phyloP scores from a whole-genome alignment of 2,888 invertebrate genomes.

The Xestobium rufovillosum region DNA sequence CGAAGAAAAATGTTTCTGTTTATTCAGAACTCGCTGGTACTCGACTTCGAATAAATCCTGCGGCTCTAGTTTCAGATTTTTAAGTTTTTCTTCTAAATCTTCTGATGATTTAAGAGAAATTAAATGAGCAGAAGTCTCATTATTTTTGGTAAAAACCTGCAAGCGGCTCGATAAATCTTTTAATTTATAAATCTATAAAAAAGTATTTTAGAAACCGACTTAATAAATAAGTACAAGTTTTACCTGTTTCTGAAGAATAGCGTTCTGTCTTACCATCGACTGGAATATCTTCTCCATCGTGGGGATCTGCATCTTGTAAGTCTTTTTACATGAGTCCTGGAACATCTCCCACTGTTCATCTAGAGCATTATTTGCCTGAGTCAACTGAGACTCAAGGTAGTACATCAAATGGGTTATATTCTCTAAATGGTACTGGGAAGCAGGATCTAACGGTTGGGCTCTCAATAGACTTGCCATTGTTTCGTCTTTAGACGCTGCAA shows the following conservation, averaged over 20 bases:
- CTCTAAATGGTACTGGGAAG: slow-evolving; percentile 58
- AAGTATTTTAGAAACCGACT: not conserved
- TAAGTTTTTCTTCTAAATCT: slow-evolving; percentile 41
- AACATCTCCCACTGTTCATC: slow-evolving; percentile 71
- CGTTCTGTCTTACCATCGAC: slow-evolving; percentile 66
- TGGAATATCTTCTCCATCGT: slow-evolving; percentile 72
- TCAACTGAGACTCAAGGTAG: slow-evolving; percentile 68
- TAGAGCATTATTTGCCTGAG: slow-evolving; percentile 62
- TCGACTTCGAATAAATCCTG: slow-evolving; percentile 42
- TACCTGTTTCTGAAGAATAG: slow-evolving; percentile 53
- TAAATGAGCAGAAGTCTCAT: too few species aligned
- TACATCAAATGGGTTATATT: slow-evolving; percentile 62
- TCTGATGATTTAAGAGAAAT: not conserved
- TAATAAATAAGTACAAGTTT: too few species aligned
- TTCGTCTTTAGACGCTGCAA: slow-evolving; percentile 38
- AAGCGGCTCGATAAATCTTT: too few species aligned
- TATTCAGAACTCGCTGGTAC: slow-evolving; percentile 34
- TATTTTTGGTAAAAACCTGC: too few species aligned
- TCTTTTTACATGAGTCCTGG: slow-evolving; percentile 47
- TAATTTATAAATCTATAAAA: not conserved
- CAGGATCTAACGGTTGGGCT: slow-evolving; percentile 53
- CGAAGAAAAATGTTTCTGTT: slow-evolving; percentile 39
- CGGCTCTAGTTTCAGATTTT: slow-evolving; percentile 48
- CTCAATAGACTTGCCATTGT: slow-evolving; percentile 33
- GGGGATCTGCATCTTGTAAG: slow-evolving; percentile 54